A percentile compares a stretch with the other conserved stretches of the same genome.
Conservation (phyloP, 2,888 invertebrate species). For the Trachelus tabidus region DNA sequence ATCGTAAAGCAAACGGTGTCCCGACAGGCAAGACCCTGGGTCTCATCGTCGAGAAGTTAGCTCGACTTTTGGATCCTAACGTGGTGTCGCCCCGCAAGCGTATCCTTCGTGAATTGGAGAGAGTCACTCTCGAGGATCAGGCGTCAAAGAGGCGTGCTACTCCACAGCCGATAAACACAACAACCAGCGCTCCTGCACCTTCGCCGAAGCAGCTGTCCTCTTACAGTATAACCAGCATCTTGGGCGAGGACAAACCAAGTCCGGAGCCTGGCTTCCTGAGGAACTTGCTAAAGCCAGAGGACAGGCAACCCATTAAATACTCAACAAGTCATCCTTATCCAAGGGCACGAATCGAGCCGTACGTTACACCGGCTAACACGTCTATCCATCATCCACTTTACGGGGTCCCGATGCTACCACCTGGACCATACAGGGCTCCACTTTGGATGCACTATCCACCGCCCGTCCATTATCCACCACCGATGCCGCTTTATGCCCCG, state of each 20-base stretch:
- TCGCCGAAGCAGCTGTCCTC: slow-evolving; percentile 71
- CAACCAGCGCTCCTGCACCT: slow-evolving; percentile 43
- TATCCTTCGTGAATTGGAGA: slow-evolving; percentile 83
- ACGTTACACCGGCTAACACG: slow-evolving; percentile 51
- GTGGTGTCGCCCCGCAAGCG: slow-evolving; percentile 87
- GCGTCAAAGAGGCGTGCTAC: slow-evolving; percentile 71
- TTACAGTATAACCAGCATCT: slow-evolving; percentile 87
- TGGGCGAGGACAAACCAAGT: slow-evolving; percentile 74
- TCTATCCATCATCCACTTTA: slow-evolving; percentile 61
- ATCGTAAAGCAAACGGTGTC: slow-evolving; percentile 31
- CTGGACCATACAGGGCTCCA: slow-evolving; percentile 67
- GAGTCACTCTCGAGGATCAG: slow-evolving; percentile 78
- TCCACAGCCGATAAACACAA: slow-evolving; percentile 47
- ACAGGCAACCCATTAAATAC: slow-evolving; percentile 59
- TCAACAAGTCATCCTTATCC: slow-evolving; percentile 58
- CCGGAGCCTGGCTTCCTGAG: slow-evolving; percentile 62
- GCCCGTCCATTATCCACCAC: slow-evolving; percentile 66
- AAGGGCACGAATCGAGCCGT: slow-evolving; percentile 57
- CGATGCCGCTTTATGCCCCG: slow-evolving; percentile 60
- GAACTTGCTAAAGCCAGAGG: slow-evolving; percentile 60
- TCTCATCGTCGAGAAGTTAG: slow-evolving; percentile 59
- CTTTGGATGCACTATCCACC: slow-evolving; percentile 69
- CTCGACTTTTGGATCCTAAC: slow-evolving; percentile 64
- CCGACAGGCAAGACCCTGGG: slow-evolving; percentile 52
- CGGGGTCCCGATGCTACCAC: slow-evolving; percentile 62